Base-by-base conservation (phyloP, 1,140 invertebrate species). In the Drosophila tsacasi region DNA sequence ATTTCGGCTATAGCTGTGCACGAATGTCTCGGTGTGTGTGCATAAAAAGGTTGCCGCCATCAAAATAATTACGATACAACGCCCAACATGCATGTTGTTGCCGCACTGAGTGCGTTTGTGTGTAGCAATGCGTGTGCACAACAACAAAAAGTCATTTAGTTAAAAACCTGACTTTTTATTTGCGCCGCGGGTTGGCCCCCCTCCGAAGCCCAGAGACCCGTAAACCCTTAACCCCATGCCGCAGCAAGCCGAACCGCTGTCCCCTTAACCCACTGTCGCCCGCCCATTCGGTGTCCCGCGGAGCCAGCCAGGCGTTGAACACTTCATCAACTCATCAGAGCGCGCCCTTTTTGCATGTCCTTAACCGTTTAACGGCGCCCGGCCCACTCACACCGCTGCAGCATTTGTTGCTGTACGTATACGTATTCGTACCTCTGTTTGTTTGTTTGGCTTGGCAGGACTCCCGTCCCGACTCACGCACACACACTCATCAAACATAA, bases 131-230 rank as follows among this genome's bases (percentile, higher is more conserved):
- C 85, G 84, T 89, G 85, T 89, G 85, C 85, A 81, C 85, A 89
- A 90, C 85, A 89, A 90, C 85, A 90, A 89, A 89, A 89, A 89
- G 85, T 89, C 85, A 89, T 89, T 89, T 89, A 89, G 85, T 89
- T 90, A 90, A 89, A 89, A 89, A 89, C 85, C 81, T 84, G 81
- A 90, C 78, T 89, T 89, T 89, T 89, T 89, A 89, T 89, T 89
- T 89, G 85, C 85, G 78, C 85, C 74, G 55, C 81, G 81, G 85
- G 83, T 63, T 63, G 80, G 75, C 66, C 74, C 63, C 73, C 69
- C 21, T 3, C n/a, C n/a, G 4, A 37, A 49, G 9, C 19, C n/a
- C 8, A 5, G n/a, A 47, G 17, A 19, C 46, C 47, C 46, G n/a
- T 50, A 35, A 19, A 37, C 50, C 49, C 37, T 59, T 49, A 42